Evolutionary conservation across 1,140 invertebrate genomes (phyloP), one percentile per base, ranked within the genome.

Genomic region (Macrobrachium rosenbergii): DNA sequence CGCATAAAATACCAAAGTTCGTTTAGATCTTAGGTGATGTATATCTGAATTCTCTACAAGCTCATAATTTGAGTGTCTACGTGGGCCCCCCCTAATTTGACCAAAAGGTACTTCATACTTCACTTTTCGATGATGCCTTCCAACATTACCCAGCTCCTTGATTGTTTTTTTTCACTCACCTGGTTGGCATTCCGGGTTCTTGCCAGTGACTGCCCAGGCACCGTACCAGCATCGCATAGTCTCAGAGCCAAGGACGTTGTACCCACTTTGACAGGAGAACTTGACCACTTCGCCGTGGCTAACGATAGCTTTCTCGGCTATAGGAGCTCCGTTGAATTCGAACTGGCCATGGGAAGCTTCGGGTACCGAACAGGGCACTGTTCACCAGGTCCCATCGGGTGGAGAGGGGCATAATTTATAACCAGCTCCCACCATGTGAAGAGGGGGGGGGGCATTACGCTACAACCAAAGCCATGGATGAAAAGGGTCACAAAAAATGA

Each of bases 201-300:
- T 88, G 93, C 21, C 94, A 94, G 0, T 95, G 94, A 88, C 91
- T 2, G 95, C 94, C 95, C 95, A 97, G 89, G 96, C 94, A 16
- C 96, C 96, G 90, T 95, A 94, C 93, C 94, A 95, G 90, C 96
- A 97, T 45, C 94, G 93, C 19, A 96, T 92, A 90, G 94, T 94
- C 16, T 94, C 94, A 0, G 95, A 93, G 2, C 96, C 96, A 90
- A 88, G 63, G 52, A 93, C 72, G 64, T 91, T 96, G 92, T 95
- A 97, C 81, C 97, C 96, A 69, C 95, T 94, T 92, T 96, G 95
- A 92, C 97, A 98, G 91, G 95, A 95, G 92, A 96, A 96, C 91
- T 96, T 95, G 21, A 97, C 94, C n/a, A 97, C 94, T 91, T 97
- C 96, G 14, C 96, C 96, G 52, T 95, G 95, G 90, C 90, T 92